Base-by-base conservation (phyloP, 2,113 vertebrate genomes). In the Melanotaenia duboulayi region DNA sequence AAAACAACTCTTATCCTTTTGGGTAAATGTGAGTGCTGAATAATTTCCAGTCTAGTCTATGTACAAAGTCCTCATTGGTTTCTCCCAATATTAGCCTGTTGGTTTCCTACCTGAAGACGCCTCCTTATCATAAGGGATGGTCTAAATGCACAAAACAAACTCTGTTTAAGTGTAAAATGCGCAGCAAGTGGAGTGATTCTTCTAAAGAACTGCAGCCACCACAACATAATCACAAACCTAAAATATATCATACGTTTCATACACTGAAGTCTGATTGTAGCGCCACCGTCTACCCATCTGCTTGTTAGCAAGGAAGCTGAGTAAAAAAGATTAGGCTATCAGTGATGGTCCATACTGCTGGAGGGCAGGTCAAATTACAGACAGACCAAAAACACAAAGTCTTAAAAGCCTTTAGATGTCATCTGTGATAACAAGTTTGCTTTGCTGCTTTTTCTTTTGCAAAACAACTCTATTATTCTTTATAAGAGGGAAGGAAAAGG, bases 271-370 rank as follows among this genome's bases (percentile, higher is more conserved):
- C 57, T 58, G 71, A 79, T 69, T 81, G 56, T 63, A 71, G 51
- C 56, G 56, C 19, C 51, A 17, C 63, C 63, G 66, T 57, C 60
- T 42, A 76, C 46, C 77, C 58, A 72, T 76, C 65, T 55, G 76
- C 69, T 77, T 32, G 76, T 78, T 73, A 76, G 81, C 44, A 13
- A 65, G 48, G 74, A 84, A 71, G 84, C 76, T 76, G 73, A 72
- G 49, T 64, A 56, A 63, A 68, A 50, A 22, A 87, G 85, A 90
- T 86, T 84, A 89, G 73, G 46, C 74, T 84, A 81, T 88, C 83
- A 83, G 65, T 58, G 49, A 25, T 55, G 77, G 74, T 67, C 68
- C 79, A 84, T 51, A 32, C 65, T 58, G 74, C 78, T 74, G 39
- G 35, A 52, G 62, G 82, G 74, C 73, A 84, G 80, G 80, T 86